Conservation (phyloP, 2,797 vertebrate species). For the Lemur catta region DNA sequence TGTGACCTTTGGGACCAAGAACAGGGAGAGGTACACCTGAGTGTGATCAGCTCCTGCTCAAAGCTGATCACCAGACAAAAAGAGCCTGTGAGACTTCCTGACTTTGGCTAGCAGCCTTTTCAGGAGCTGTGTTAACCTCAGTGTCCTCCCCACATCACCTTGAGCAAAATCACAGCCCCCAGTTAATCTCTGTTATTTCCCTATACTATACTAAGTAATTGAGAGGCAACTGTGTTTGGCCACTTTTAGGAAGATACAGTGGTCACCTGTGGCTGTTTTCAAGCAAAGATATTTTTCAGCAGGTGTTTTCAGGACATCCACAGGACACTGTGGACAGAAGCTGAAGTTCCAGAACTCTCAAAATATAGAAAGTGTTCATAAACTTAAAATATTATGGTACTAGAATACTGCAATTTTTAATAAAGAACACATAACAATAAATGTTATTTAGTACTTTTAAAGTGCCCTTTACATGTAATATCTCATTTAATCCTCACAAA, state of each 20-base stretch:
- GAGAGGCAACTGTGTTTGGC: background rate
- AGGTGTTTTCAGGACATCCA: background rate
- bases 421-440: slow-evolving; percentile 26
- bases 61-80: background rate
- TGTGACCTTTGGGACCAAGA: background rate
- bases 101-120: background rate
- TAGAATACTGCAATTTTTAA: background rate
- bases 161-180: background rate
- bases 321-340: background rate
- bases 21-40: background rate
- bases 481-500: background rate
- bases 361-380: slow-evolving; percentile 11
- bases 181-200: background rate
- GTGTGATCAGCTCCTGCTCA: background rate
- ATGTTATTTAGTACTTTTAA: background rate
- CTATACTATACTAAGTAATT: background rate
- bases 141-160: background rate
- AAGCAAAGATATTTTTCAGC: background rate
- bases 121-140: background rate
- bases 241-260: background rate
- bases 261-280: background rate
- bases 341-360: background rate
- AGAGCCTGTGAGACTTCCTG: background rate
- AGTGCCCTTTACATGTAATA: background rate
- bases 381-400: background rate